These are phyloP conservation scores for Drosophila busckii DNA, from an alignment of 1,140 invertebrate genomes.

Conservation along the genomic window DNA sequence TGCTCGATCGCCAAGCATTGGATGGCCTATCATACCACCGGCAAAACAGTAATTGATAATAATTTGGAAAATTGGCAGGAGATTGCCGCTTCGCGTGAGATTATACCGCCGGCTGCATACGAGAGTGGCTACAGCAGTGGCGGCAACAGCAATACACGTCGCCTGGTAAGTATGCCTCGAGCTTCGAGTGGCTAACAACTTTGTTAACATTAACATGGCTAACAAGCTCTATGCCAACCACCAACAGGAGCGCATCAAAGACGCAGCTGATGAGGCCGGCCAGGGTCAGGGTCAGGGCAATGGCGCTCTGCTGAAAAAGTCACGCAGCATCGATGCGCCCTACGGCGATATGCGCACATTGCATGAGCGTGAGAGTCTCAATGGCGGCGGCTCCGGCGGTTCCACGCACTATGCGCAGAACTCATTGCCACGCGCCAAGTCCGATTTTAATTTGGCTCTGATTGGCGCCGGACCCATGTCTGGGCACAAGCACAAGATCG, in stretches of 20 bases:
- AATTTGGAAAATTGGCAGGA: conserved; percentile 93
- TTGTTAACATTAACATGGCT: conserved; percentile 36
- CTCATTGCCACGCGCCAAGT: conserved; percentile 88
- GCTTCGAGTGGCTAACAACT: conserved; percentile 4
- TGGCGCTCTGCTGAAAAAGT: conserved; percentile 88
- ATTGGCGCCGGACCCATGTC: conserved; percentile 75
- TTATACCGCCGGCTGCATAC: conserved; percentile 80
- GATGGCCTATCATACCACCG: conserved; percentile 90
- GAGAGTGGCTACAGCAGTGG: conserved; percentile 53
- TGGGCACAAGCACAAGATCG: conserved; percentile 65
- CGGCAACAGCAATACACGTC: conserved; percentile 55
- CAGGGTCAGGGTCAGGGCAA: conserved; percentile 40
- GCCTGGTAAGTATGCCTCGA: conserved; percentile 57
- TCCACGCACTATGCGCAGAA: conserved; percentile 79
- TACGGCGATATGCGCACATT: conserved; percentile 89
- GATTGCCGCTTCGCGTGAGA: conserved; percentile 90
- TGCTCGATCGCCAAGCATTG: conserved; percentile 95
- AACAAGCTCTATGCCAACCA: too few species aligned
- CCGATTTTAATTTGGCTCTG: conserved; percentile 90
- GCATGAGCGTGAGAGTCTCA: conserved; percentile 78
- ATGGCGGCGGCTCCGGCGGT: conserved; percentile 12
- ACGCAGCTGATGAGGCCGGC: conserved; percentile 79
- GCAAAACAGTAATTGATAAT: conserved; percentile 86
- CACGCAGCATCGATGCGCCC: conserved; percentile 92
- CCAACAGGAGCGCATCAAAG: conserved; percentile 69